Percentiles rank a stretch among this genome's conserved stretches.
These are phyloP conservation scores for Muscicapa striata DNA, from an alignment of 2,797 vertebrate species.

Conservation along the genomic window DNA sequence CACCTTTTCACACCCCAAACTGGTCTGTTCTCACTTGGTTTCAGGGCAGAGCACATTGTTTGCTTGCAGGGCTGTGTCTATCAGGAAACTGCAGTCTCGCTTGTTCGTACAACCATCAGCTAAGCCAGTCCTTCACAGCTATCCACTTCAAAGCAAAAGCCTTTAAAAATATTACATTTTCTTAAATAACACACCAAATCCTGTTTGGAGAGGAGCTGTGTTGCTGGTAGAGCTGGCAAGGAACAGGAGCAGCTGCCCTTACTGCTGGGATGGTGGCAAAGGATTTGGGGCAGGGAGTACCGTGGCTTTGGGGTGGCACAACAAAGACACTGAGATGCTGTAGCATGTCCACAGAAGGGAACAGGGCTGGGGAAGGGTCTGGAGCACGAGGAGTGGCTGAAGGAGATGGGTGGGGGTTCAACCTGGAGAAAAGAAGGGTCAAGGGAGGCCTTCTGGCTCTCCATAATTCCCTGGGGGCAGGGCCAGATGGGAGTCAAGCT, in stretches of 20 bases:
- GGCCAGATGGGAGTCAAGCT: background rate
- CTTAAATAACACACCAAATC: background rate
- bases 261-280: background rate
- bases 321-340: background rate
- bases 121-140: background rate
- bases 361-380: background rate
- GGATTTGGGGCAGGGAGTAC: background rate
- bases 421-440: background rate
- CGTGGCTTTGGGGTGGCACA: background rate
- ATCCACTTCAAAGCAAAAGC: background rate
- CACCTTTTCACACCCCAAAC: background rate
- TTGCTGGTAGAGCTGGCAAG: accelerated
- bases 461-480: background rate
- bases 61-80: background rate
- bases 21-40: background rate
- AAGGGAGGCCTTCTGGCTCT: background rate
- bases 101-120: accelerated
- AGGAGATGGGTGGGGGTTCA: background rate
- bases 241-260: background rate
- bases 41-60: background rate
- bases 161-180: background rate
- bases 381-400: background rate
- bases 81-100: accelerated
- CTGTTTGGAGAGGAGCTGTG: background rate
- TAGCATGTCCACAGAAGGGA: background rate